phyloP scores from a whole-genome alignment of 2,113 vertebrate species.

The Hepsetus odoe region DNA sequence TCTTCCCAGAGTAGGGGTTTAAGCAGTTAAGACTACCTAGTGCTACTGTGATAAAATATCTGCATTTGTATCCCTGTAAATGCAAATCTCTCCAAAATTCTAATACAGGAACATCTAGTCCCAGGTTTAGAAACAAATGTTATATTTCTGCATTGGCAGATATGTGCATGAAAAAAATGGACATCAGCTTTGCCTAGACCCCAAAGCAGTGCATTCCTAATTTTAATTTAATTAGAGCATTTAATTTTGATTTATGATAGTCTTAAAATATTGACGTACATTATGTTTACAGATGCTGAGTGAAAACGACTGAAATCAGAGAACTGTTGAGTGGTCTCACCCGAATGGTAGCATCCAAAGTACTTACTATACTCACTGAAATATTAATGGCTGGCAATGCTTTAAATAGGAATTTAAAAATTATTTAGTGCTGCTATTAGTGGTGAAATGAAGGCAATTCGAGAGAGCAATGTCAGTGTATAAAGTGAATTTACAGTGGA shows the following conservation, averaged over 20 bases:
- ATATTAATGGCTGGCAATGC: background rate
- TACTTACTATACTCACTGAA: background rate
- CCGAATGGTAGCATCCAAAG: background rate
- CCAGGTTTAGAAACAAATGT: background rate
- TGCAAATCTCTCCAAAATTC: background rate
- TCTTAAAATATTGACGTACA: background rate
- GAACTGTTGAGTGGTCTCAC: background rate
- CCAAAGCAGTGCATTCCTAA: too few species aligned
- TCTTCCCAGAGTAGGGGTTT: too few species aligned
- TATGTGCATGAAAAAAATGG: background rate
- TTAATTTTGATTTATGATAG: too few species aligned
- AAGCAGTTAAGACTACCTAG: too few species aligned
- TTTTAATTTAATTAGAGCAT: too few species aligned
- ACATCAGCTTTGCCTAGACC: too few species aligned
- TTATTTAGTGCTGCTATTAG: background rate
- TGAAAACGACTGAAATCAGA: too few species aligned
- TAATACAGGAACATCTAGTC: background rate
- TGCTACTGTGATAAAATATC: too few species aligned
- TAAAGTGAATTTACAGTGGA: slow-evolving; percentile 19
- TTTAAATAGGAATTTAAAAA: slow-evolving; percentile 11
- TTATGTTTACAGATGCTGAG: too few species aligned
- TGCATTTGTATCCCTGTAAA: background rate
- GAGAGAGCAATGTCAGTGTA: slow-evolving; percentile 7
- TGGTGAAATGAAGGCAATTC: background rate
- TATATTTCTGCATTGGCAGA: background rate